These are phyloP conservation scores for Aelia acuminata DNA, from an alignment of 2,888 invertebrate genomes.

Conservation along the genomic window DNA sequence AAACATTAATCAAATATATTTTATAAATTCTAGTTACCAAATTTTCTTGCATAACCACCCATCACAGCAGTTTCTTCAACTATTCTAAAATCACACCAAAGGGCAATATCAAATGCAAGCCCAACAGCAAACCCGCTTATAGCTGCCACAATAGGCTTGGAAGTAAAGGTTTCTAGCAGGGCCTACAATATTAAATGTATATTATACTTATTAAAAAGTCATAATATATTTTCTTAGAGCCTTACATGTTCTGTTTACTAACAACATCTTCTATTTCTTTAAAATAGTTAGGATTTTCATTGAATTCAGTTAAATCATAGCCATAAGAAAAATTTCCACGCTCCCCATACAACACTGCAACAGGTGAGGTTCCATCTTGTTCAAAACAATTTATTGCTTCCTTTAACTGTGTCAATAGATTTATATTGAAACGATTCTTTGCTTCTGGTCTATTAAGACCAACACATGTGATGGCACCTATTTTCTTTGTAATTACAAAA, in stretches of 20 bases:
- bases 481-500: constrained; percentile 43
- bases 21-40: constrained; percentile 74
- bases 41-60: constrained; percentile 90
- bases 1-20: too few species aligned
- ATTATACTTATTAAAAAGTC: not conserved
- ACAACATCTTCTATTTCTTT: constrained; percentile 63
- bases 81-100: constrained; percentile 91
- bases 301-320: constrained; percentile 86
- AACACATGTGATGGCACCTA: constrained; percentile 70
- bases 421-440: constrained; percentile 85
- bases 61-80: constrained; percentile 88
- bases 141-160: constrained; percentile 92
- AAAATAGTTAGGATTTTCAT: constrained; percentile 66
- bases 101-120: constrained; percentile 90
- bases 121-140: constrained; percentile 92
- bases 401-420: constrained; percentile 78
- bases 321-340: constrained; percentile 97
- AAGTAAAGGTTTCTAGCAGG: constrained; percentile 78
- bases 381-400: constrained; percentile 86
- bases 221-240: not conserved
- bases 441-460: constrained; percentile 90
- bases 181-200: constrained; percentile 70
- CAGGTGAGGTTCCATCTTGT: constrained; percentile 77
- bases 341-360: constrained; percentile 87
- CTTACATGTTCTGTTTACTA: constrained; percentile 52